Evolutionary conservation across 2,888 invertebrate species (phyloP), one percentile per base, ranked within the genome.

Genomic region (Anoncus sp.): DNA sequence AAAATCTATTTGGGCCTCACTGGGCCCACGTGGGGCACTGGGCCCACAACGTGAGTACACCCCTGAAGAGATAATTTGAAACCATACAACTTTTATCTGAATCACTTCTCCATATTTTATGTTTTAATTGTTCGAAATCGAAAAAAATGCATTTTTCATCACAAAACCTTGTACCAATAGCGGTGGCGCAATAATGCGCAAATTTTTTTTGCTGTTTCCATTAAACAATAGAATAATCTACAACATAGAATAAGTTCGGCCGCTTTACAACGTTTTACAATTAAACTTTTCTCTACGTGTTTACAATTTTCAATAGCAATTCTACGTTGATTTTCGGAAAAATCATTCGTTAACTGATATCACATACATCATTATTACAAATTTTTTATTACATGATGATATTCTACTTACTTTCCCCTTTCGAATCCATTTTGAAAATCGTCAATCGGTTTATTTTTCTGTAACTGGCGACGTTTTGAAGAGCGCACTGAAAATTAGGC

Each of bases 31-130:
- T n/a, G n/a, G n/a, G n/a, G n/a, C 31, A 31, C 31, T 31, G 31
- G 31, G 31, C 31, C 31, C 31, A 31, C 31, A 45, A 5, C 45
- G 45, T 45, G 45, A 45, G 18, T 45, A 45, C 45, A 45, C 45
- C 45, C 45, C 45, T 10, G 45, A 16, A 45, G 45, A 45, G 45
- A 45, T 45, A n/a, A 45, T n/a, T 45, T 45, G 45, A 45, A 45
- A 45, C 45, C 45, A 45, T 45, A 45, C 45, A 45, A 45, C 45
- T 45, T 45, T 45, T 3, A 45, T 45, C 45, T 45, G 18, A 45
- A 45, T 45, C 45, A 45, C 45, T 31, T 31, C 31, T 45, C 45
- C n/a, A 45, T 45, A 16, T 45, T 45, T 45, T 45, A 16, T 45
- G 45, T 45, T 45, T 45, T 45, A 16, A 45, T 45, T 45, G 18